These are phyloP conservation scores for Globodera rostochiensis DNA, from an alignment of 1,140 invertebrate species.

Conservation along the genomic window DNA sequence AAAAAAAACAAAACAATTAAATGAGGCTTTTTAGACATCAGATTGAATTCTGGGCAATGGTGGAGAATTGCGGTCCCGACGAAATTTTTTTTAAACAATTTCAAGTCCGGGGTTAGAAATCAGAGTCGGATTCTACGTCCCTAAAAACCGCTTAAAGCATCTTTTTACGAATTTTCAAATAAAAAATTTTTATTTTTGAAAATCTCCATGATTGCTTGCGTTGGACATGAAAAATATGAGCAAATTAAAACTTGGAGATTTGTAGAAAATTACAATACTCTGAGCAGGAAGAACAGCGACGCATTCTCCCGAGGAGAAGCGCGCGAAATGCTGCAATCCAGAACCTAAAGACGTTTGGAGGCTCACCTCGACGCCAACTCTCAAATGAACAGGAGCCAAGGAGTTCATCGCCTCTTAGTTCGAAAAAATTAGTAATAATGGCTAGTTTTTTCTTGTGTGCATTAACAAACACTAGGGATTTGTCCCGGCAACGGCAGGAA, in stretches of 20 bases:
- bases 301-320: constrained; percentile 46
- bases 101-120: no score
- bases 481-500: constrained; percentile 26
- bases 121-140: no score
- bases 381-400: constrained; percentile 14
- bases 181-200: no score
- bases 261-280: not conserved
- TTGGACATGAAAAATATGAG: no score
- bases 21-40: no score
- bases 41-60: no score
- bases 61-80: no score
- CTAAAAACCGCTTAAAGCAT: no score
- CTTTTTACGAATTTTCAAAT: no score
- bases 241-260: not conserved
- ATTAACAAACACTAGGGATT: not conserved
- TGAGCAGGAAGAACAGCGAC: constrained; percentile 42
- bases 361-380: constrained; percentile 1
- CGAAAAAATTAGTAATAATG: constrained; percentile 13
- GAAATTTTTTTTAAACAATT: no score
- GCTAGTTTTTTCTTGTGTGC: not conserved
- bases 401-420: constrained; percentile 14
- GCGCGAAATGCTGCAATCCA: constrained; percentile 46
- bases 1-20: no score
- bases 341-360: constrained; percentile 46
- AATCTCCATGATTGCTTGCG: no score